Conservation (phyloP, 1,140 invertebrate genomes). For the Drosophila pectinifera region DNA sequence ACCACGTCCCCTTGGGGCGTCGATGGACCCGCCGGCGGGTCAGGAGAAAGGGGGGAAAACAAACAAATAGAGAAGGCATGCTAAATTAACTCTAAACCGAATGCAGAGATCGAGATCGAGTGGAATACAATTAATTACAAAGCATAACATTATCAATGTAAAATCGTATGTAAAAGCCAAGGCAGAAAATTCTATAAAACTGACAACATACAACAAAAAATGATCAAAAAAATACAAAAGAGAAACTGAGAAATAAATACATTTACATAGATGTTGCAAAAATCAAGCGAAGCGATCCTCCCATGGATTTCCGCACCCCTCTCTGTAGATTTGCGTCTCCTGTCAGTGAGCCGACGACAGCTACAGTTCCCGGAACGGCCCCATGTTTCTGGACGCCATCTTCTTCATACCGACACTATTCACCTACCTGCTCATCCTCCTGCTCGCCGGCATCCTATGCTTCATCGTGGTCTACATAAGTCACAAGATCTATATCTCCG, state of each 20-base stretch:
- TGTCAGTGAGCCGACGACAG: conserved; percentile 26
- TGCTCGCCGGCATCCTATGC: conserved; percentile 76
- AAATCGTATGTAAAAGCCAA: conserved; percentile 75
- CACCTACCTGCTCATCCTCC: conserved; percentile 72
- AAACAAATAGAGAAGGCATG: conserved; percentile 20
- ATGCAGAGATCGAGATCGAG: conserved; percentile 20
- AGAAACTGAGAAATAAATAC: conserved; percentile 77
- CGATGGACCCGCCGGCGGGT: conserved; percentile 75
- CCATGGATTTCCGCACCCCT: conserved; percentile 26
- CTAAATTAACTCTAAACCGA: conserved; percentile 22
- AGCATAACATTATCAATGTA: conserved; percentile 78
- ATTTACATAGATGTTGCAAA: conserved; percentile 84
- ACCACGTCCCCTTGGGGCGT: conserved; percentile 59
- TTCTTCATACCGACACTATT: conserved; percentile 80
- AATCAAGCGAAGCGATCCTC: conserved; percentile 38
- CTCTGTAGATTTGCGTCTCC: conserved; percentile 30
- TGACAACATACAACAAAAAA: conserved; percentile 53
- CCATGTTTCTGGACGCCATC: conserved; percentile 78
- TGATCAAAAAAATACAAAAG: conserved; percentile 31
- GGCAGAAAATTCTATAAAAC: conserved; percentile 51
- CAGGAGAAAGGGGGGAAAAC: conserved; percentile 24
- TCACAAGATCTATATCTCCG: conserved; percentile 77
- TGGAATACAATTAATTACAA: conserved; percentile 68
- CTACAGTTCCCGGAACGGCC: conserved; percentile 21
- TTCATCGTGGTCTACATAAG: conserved; percentile 81